Conservation (phyloP, 1,140 invertebrate genomes). For the Probaryconus sp. region DNA sequence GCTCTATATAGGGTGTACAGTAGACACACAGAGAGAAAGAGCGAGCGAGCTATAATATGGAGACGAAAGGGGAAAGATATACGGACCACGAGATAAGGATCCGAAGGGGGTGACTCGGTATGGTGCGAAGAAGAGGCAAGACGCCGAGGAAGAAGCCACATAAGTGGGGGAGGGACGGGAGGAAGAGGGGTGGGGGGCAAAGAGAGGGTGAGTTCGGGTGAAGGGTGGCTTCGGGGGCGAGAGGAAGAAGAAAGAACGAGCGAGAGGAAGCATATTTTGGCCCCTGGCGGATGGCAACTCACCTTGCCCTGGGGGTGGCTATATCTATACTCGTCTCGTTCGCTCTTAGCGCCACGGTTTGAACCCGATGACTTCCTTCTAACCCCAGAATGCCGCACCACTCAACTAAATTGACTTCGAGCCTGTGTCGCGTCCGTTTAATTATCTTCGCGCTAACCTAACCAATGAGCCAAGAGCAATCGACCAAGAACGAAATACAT, state of each 20-base stretch:
- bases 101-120: constrained; percentile 29
- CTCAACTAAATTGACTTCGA: constrained; percentile 67
- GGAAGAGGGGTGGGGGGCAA: constrained; percentile 9
- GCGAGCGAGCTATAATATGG: too few relatives aligned
- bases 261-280: constrained; percentile 38
- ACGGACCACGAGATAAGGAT: constrained; percentile 25
- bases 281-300: constrained; percentile 62
- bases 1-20: constrained; percentile 15
- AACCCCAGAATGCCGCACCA: constrained; percentile 55
- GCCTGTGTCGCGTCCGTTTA: constrained; percentile 60
- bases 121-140: constrained; percentile 13
- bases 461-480: constrained; percentile 19
- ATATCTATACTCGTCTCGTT: constrained; percentile 12
- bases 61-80: constrained; percentile 29
- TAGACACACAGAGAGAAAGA: constrained; percentile 5
- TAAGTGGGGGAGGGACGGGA: constrained; percentile 9
- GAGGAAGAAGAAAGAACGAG: neutral
- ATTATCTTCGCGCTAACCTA: constrained; percentile 61
- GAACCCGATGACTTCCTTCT: constrained; percentile 45
- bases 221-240: too few relatives aligned
- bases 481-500: too few relatives aligned
- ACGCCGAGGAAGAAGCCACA: constrained; percentile 4
- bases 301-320: constrained; percentile 23
- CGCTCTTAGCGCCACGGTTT: constrained; percentile 26
- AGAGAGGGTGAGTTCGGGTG: constrained; percentile 17